Evolutionary conservation across 2,113 vertebrate genomes (phyloP), one percentile per base, ranked within the genome.

Genomic region (Takifugu bimaculatus): DNA sequence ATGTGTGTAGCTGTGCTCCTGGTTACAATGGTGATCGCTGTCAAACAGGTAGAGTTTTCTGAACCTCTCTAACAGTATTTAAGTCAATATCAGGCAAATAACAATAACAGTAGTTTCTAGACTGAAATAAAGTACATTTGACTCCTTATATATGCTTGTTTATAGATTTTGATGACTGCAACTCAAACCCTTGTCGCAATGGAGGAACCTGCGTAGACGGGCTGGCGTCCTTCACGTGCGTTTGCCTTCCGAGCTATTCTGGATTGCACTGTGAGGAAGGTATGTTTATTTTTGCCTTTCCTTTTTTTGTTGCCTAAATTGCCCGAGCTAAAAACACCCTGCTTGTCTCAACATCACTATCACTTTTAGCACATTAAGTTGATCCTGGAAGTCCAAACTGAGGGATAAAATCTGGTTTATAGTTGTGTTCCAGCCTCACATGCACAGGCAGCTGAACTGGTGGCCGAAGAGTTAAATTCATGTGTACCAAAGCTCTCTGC

Each of bases 131-230:
- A 25, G 2, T 49, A 4, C 63, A 50, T 26, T 62, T 39, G 47
- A 35, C 35, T 65, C 13, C 56, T 54, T 66, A 11, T 51, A 2
- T 77, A 2, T 43, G 28, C 68, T 63, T 86, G 44, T 68, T 32
- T 79, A 43, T 80, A 99, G 97, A 99, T 77, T 87, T 93, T 5
- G 97, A 99, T 71, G 95, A 99, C 77, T 99, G 97, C 76, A 95
- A 97, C 35, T 93, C 93, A 54, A 98, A 94, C 54, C 95, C 95
- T 1, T 99, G 97, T 66, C 91, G 85, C 55, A 99, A 99, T 64
- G 97, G 97, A 83, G 96, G 94, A 45, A 96, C 95, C 0, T 99
- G 97, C 60, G 68, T 98, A 1, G 97, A 99, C 1, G 90, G 92
- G 0, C 74, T 94, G 61, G 94, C 93, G 71, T 93, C 85, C 2